Percentiles rank a stretch among this genome's conserved stretches.
phyloP scores from a whole-genome alignment of 2,113 vertebrate species.

The Fulmarus glacialis region DNA sequence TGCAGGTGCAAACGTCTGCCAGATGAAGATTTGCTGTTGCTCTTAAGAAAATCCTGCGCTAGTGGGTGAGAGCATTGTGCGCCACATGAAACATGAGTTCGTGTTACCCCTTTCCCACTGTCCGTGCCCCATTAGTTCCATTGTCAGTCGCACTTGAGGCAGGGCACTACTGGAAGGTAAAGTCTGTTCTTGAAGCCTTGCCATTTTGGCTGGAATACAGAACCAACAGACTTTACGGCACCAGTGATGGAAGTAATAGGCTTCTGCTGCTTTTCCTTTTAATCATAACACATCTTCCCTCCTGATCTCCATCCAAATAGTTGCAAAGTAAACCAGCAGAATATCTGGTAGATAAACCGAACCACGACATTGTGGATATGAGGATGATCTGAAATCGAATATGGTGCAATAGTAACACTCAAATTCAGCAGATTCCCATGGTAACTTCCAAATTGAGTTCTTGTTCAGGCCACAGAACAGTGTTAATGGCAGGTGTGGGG shows the following conservation, averaged over 20 bases:
- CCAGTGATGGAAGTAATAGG: background rate
- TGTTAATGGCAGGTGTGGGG: background rate
- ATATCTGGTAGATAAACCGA: background rate
- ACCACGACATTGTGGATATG: background rate
- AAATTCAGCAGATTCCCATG: background rate
- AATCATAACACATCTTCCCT: background rate
- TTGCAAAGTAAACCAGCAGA: background rate
- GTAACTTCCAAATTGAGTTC: background rate
- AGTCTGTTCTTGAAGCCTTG: conserved; percentile 48
- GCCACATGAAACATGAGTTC: conserved; percentile 59
- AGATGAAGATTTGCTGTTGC: background rate
- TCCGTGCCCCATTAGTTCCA: conserved; percentile 41
- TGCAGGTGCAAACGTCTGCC: background rate
- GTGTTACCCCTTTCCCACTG: conserved; percentile 56
- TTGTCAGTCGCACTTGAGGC: background rate
- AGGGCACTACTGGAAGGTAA: conserved; percentile 23
- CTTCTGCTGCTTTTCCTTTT: background rate
- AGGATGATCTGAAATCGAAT: background rate
- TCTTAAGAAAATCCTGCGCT: background rate
- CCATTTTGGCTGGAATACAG: conserved; percentile 53
- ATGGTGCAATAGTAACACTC: background rate
- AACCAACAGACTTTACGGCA: background rate
- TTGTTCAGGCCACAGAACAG: background rate
- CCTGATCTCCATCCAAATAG: background rate
- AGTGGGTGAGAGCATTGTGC: background rate